Percentiles rank a stretch among this genome's conserved stretches.
phyloP scores from a whole-genome alignment of 2,888 invertebrate species.

The Branchellion lobata region DNA sequence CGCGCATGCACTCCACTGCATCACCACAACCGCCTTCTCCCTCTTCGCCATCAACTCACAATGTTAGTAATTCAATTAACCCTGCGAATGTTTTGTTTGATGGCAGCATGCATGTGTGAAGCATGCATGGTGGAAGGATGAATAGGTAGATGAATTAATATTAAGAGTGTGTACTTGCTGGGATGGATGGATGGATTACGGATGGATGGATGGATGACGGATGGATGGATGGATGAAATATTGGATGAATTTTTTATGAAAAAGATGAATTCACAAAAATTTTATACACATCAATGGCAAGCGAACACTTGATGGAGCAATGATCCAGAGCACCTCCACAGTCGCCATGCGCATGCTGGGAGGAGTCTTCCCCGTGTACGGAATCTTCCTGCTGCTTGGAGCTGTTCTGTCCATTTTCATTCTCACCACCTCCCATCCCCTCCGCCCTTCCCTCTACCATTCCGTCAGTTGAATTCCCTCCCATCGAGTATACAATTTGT shows the following conservation, averaged over 20 bases:
- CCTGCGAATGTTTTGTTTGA: too few species aligned
- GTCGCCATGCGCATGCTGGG: slow-evolving; percentile 51
- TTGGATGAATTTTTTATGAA: too few species aligned
- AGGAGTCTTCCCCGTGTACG: slow-evolving; percentile 58
- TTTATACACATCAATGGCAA: too few species aligned
- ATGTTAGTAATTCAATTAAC: too few species aligned
- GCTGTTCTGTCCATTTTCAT: slow-evolving; percentile 56
- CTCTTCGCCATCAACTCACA: slow-evolving; percentile 58
- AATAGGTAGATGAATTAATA: background rate
- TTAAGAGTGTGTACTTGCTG: background rate
- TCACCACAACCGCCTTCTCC: slow-evolving; percentile 64
- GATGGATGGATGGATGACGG: too few species aligned
- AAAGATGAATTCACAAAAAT: too few species aligned
- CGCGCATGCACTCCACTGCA: slow-evolving; percentile 66
- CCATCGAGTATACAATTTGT: background rate
- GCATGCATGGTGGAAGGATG: background rate
- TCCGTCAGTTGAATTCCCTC: slow-evolving; percentile 55
- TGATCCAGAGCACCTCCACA: slow-evolving; percentile 16
- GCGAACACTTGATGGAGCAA: too few species aligned
- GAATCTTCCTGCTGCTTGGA: slow-evolving; percentile 56
- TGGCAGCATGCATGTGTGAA: background rate
- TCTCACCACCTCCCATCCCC: slow-evolving; percentile 58
- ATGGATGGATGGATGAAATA: too few species aligned
- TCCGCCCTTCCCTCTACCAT: slow-evolving; percentile 61
- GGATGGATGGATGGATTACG: too few species aligned